A percentile compares a stretch with the other conserved stretches of the same genome.
Conservation (phyloP, 2,113 vertebrate genomes). For the Trogon melanurus region DNA sequence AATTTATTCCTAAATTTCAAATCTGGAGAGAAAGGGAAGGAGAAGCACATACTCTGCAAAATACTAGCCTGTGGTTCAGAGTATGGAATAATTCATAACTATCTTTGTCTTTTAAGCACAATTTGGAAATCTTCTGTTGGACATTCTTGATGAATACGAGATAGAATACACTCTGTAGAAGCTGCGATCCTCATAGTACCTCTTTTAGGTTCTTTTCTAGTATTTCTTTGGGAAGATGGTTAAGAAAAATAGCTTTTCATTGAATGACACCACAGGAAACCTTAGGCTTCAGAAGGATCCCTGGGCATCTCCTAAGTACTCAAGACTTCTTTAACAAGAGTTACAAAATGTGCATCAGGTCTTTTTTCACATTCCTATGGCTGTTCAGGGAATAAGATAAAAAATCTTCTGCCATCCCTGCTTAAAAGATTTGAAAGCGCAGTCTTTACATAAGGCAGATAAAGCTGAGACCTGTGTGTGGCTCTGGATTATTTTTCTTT, state of each 20-base stretch:
- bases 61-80: not conserved
- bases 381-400: not conserved
- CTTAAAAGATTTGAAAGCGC: not conserved
- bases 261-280: not conserved
- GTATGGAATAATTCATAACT: accelerated
- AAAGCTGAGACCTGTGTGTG: not conserved
- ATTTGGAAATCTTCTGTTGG: not conserved
- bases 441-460: not conserved
- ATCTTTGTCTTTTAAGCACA: not conserved
- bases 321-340: not conserved
- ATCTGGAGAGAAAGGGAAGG: not conserved
- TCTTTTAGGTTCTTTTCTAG: not conserved
- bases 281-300: not conserved
- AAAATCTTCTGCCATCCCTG: not conserved
- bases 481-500: not conserved
- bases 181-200: not conserved
- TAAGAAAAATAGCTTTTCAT: not conserved
- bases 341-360: not conserved
- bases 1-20: not conserved
- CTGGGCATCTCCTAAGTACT: not conserved
- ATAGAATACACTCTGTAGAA: not conserved
- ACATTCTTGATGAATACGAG: not conserved
- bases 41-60: not conserved
- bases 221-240: not conserved
- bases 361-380: not conserved